Evolutionary conservation across 1,140 invertebrate genomes (phyloP), one percentile per base, ranked within the genome.

Genomic region (Eumaeus atala): DNA sequence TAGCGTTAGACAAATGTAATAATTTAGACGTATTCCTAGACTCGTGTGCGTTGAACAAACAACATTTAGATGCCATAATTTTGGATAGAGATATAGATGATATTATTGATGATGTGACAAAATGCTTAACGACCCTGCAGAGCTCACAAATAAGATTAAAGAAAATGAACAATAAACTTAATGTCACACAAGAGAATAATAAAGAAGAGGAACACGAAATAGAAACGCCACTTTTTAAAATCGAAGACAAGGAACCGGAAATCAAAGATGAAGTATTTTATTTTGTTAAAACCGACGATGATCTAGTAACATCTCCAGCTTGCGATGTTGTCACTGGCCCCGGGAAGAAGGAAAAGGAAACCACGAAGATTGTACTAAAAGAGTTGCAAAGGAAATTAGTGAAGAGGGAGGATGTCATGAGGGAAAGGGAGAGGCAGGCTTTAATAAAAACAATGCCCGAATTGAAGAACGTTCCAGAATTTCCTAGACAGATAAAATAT

Each of bases 371-470:
- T 10, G 77, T 87, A 28, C 44, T 87, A 0, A 68, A 61, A 11
- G 84, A 87, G 50, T 60, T 88, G 34, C 83, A 74, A 64, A 72
- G 81, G 50, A 87, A 85, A 64, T 54, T 88, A 54, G 76, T 82
- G 12, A 83, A 85, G 56, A 65, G 86, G 54, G 87, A 88, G 56
- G 84, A 88, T 48, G 38, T 81, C 8, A 88, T 88, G 87, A 65
- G 84, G 1, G 83, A 84, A 42, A 70, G 87, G 53, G 87, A 88
- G 51, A 77, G 82, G 14, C 77, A 77, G 57, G 87, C 87, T 9
- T 34, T 88, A 9, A 74, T 65, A 0, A 87, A 84, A 67, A 87
- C 87, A 0, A 87, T 87, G 85, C 85, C 87, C 0, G 74, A 87
- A 50, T 56, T 80, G 8, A 77, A 77, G 69, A 60, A 67, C 1